Conservation (phyloP, 2,113 vertebrate species). For the Melanostigma gelatinosum region DNA sequence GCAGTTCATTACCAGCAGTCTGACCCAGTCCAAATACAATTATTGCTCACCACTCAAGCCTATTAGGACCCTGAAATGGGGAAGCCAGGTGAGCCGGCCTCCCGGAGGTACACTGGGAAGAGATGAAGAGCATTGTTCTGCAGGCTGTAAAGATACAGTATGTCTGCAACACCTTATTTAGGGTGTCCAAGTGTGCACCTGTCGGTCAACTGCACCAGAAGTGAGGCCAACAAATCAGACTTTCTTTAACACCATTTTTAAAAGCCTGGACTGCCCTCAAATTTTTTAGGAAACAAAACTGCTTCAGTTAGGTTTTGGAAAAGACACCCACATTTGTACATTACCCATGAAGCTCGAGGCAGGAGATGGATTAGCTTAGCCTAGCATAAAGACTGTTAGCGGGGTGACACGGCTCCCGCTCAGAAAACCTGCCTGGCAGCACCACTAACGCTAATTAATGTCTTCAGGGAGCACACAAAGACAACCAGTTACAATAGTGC, state of each 20-base stretch:
- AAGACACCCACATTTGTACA: not conserved
- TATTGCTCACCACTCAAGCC: constrained; percentile 67
- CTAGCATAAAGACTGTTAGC: not conserved
- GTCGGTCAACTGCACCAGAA: not conserved
- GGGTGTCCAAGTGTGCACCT: not conserved
- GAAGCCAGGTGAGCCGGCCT: constrained; percentile 27
- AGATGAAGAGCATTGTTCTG: constrained; percentile 3
- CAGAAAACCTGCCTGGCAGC: not conserved
- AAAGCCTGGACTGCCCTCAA: not conserved
- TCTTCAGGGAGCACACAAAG: not conserved
- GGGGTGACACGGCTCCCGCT: not conserved
- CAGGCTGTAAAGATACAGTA: constrained; percentile 5
- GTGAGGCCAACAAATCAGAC: not conserved
- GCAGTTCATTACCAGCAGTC: constrained; percentile 72
- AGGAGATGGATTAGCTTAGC: not conserved
- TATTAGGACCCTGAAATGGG: constrained; percentile 52
- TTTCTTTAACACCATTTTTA: not conserved
- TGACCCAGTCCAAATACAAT: constrained; percentile 65
- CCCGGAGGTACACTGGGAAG: constrained; percentile 23
- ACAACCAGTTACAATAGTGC: not conserved
- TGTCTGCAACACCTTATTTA: not conserved
- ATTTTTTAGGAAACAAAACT: not conserved
- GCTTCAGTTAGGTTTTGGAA: not conserved
- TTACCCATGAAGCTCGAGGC: not conserved
- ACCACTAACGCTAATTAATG: not conserved